These are phyloP conservation scores for Drosophila neocordata DNA, from an alignment of 1,140 invertebrate species.

Conservation along the genomic window DNA sequence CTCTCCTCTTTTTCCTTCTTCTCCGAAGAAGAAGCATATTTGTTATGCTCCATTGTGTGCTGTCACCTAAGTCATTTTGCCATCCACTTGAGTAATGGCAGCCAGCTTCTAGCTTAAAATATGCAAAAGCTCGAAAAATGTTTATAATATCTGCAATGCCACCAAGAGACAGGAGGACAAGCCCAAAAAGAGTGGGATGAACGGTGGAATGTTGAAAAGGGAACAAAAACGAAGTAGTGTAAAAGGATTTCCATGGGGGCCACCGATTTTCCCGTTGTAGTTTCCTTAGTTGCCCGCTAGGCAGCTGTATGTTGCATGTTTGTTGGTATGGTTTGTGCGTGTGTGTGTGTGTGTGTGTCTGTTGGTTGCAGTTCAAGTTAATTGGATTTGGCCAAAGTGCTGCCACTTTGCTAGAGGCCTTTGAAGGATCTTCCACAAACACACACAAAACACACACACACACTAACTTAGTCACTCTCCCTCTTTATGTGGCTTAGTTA, in stretches of 20 bases:
- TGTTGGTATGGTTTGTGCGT: slow-evolving; percentile 26
- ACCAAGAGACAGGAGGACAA: slow-evolving; percentile 33
- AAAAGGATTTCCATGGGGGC: slow-evolving; percentile 34
- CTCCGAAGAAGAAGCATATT: slow-evolving; percentile 1
- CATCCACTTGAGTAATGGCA: slow-evolving; percentile 63
- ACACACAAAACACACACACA: background rate
- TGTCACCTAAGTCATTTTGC: slow-evolving; percentile 67
- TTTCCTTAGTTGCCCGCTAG: slow-evolving; percentile 44
- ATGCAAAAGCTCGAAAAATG: slow-evolving; percentile 75
- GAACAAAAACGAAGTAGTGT: slow-evolving; percentile 11
- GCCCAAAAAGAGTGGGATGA: background rate
- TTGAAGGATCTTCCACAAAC: slow-evolving; percentile 44
- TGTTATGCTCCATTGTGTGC: slow-evolving; percentile 24
- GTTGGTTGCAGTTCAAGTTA: slow-evolving; percentile 71
- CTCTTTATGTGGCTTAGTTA: background rate
- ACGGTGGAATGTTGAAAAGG: background rate
- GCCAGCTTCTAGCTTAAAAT: slow-evolving; percentile 53
- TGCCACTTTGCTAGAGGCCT: slow-evolving; percentile 55
- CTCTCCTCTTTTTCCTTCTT: background rate
- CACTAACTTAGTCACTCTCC: background rate
- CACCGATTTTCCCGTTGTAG: slow-evolving; percentile 30
- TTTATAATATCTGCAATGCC: slow-evolving; percentile 73
- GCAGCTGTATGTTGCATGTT: background rate
- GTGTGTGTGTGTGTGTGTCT: slow-evolving; percentile 23
- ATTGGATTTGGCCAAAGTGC: slow-evolving; percentile 76